Base-by-base conservation (phyloP, 92 coral and sea anemone species). In the Nematostella vectensis region DNA sequence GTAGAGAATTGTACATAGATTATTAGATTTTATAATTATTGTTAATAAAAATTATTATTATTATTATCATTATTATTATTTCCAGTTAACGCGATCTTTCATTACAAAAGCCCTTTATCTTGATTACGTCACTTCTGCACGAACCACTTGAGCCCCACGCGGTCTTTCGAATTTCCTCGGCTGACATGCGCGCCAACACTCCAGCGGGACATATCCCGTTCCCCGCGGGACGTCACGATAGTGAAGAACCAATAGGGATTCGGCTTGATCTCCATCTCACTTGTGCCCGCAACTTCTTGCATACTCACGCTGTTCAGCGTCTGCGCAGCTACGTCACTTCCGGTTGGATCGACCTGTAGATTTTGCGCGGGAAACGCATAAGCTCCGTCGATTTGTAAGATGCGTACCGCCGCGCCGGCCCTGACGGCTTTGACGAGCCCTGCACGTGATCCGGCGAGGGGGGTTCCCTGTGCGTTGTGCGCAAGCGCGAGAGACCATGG, bases 211-310 rank as follows among this genome's bases (percentile, higher is more conserved):
- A 85, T 80, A 20, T 85, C 88, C 25, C 87, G 56, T 47, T 61
- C 55, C 17, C 94, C 94, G 15, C 62, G 60, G 19, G 94, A 74
- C 1, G 78, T 61, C 21, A 85, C 87, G 25, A 75, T 85, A 42
- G 80, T 71, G 62, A 85, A 85, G 88, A 87, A 85, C 94, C 94
- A 85, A 21, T 83, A 79, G 22, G 87, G 75, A n/a, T 59, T 83
- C 18, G 87, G 54, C 55, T 59, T 69, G 36, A 83, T 79, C 71
- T 25, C 54, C 71, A 58, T 55, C 51, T 83, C 87, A 28, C 70
- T 58, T 44, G 21, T 37, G 37, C 53, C 62, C 36, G 79, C 58
- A 26, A 63, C 77, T 12, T 56, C 1, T 25, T 23, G 49, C 87
- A 69, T 78, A 79, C 94, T 83, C 67, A 79, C 94, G 15, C 28